A percentile compares a stretch with the other conserved stretches of the same genome.
These are phyloP conservation scores for Oscheius sp. DNA, from an alignment of 2,888 invertebrate genomes.

Conservation along the genomic window DNA sequence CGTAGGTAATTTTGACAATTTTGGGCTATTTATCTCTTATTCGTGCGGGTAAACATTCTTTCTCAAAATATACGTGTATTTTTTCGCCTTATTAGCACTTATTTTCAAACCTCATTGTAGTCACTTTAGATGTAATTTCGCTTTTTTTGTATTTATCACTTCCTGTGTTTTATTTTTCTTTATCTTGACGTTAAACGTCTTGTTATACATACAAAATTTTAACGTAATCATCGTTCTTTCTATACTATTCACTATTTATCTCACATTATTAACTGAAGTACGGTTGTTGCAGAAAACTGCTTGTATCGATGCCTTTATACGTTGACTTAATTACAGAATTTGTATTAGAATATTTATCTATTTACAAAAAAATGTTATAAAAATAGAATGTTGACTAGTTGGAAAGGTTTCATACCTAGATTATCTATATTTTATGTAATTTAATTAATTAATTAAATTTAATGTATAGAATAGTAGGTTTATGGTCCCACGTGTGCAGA, in stretches of 20 bases:
- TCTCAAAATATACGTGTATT: constrained; percentile 25
- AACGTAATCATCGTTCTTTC: no score
- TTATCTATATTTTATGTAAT: not conserved
- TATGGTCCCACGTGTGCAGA: constrained; percentile 19
- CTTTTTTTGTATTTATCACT: constrained; percentile 15
- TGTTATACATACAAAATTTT: not conserved
- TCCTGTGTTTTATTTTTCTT: not conserved
- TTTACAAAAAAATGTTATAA: not conserved
- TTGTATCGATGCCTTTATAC: not conserved
- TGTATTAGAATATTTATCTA: constrained; percentile 22
- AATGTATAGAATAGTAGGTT: not conserved
- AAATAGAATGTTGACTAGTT: not conserved
- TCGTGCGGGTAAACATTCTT: constrained; percentile 6
- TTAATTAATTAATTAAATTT: no score
- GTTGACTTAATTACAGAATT: not conserved
- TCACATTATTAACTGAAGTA: constrained; percentile 1
- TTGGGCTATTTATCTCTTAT: constrained; percentile 1
- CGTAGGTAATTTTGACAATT: not conserved
- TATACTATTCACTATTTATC: not conserved
- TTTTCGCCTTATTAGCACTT: constrained; percentile 5
- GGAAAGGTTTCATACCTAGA: not conserved
- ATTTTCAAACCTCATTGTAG: constrained; percentile 19
- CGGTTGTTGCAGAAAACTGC: not conserved
- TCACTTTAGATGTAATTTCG: not conserved
- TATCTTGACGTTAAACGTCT: constrained; percentile 27